Evolutionary conservation across 2,797 vertebrate species (phyloP).

Genomic region (Microctenopoma stevenorrisi): DNA sequence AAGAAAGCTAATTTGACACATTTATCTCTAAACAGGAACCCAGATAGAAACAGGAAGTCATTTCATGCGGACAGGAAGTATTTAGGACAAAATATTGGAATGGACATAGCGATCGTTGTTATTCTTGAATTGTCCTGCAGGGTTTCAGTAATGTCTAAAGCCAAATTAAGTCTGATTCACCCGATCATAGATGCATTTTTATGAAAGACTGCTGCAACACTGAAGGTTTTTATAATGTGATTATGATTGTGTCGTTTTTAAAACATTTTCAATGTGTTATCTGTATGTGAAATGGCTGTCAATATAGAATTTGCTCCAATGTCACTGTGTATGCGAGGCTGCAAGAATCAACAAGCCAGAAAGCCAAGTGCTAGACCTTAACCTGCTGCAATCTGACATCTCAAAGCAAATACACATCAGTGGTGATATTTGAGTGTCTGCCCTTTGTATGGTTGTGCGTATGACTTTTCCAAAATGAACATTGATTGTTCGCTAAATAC

Average conservation of each 20-base stretch:
- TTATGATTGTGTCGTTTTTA: background rate
- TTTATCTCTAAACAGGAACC: constrained; percentile 10
- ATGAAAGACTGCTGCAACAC: background rate
- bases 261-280: constrained; percentile 9
- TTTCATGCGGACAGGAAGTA: constrained; percentile 35
- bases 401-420: constrained; percentile 2
- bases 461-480: background rate
- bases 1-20: constrained; percentile 17
- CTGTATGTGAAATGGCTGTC: background rate
- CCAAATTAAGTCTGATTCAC: background rate
- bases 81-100: constrained; percentile 15
- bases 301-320: background rate
- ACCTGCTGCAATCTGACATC: constrained; percentile 7
- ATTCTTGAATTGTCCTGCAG: constrained; percentile 22
- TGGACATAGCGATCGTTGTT: constrained; percentile 2
- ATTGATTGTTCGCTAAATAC: background rate
- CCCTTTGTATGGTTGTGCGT: background rate
- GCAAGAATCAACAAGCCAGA: constrained; percentile 3
- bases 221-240: background rate
- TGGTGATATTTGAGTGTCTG: background rate
- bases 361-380: background rate
- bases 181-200: constrained; percentile 5
- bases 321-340: background rate
- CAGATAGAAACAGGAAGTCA: constrained; percentile 39
- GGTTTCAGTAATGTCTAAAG: background rate